Base-by-base conservation (phyloP, 2,113 vertebrate species). In the Cyprinodon tularosa region DNA sequence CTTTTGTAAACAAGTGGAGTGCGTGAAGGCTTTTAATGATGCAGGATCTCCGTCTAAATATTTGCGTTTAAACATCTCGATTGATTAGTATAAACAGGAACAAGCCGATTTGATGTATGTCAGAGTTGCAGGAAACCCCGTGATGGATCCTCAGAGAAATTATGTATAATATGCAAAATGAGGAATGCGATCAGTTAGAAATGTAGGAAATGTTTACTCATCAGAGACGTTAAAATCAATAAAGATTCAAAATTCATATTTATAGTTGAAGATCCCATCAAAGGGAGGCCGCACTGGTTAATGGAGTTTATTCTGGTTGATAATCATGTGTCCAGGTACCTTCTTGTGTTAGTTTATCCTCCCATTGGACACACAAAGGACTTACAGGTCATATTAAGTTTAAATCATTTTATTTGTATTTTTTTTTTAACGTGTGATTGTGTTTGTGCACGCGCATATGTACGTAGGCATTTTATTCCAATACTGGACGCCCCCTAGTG, bases 401-500 rank as follows among this genome's bases (percentile, higher is more conserved):
- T 75, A 72, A 72, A 66, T 11, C 42, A 47, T 29, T 61, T 12
- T 57, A 38, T 63, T 17, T 68, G 39, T 66, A 69, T 2, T 45
- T 37, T 57, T 50, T 45, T 37, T 47, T 76, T 71, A 4, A 15
- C 7, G 65, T 38, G 59, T 53, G 53, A 44, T 66, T 36, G 68
- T 62, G 44, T 37, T 37, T 20, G 20, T 14, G 20, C 62, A 50
- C 57, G 66, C 50, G 17, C 59, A 37, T n/a, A 44, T 71, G 76
- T 4, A 12, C 37, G 62, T 1, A 40, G 74, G 62, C 15, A 4
- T 44, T 4, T 17, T 53, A 29, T 53, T 36, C 29, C 81, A 77
- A 70, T 50, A 50, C 78, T 77, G 72, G 74, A 76, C 93, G 91
- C 93, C 93, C 90, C 86, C 93, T 91, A 38, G 92, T 92, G 93